phyloP scores from a whole-genome alignment of 2,888 invertebrate genomes.

The Ichneumon xanthorius region DNA sequence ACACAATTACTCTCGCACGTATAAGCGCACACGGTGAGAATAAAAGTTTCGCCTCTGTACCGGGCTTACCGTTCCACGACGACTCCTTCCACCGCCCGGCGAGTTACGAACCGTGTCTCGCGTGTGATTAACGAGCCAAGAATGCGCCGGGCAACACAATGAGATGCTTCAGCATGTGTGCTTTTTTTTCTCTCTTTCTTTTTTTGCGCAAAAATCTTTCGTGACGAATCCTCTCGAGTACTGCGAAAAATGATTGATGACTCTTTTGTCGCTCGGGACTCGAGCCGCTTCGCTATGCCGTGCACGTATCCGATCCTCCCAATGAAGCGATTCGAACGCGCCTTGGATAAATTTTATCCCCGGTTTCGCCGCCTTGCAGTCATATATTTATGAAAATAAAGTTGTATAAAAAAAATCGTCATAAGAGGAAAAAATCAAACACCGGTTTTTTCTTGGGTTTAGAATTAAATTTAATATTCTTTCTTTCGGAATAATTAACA shows the following conservation, averaged over 20 bases:
- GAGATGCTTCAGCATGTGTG: slow-evolving; percentile 25
- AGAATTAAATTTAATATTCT: neutral
- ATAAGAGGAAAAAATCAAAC: neutral
- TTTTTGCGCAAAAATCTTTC: slow-evolving; percentile 1
- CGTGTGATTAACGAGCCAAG: slow-evolving; percentile 56
- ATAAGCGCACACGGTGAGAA: neutral
- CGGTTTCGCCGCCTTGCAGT: neutral
- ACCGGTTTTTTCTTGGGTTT: neutral
- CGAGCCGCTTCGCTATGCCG: neutral
- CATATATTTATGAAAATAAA: neutral
- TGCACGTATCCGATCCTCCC: slow-evolving; percentile 2
- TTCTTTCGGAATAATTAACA: neutral
- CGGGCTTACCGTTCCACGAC: slow-evolving; percentile 24
- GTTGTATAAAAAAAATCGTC: neutral
- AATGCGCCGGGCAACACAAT: slow-evolving; percentile 37
- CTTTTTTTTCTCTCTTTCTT: slow-evolving; percentile 9
- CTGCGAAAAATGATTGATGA: slow-evolving; percentile 30
- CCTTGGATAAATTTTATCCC: neutral
- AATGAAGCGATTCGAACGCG: neutral
- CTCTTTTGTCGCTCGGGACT: neutral
- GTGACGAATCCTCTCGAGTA: slow-evolving; percentile 18
- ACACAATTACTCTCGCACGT: slow-evolving; percentile 26
- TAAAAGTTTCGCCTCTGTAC: slow-evolving; percentile 10
- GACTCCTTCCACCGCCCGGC: slow-evolving; percentile 30
- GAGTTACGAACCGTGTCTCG: slow-evolving; percentile 19